Evolutionary conservation across 1,140 invertebrate genomes (phyloP), one percentile per base, ranked within the genome.

Genomic region (Ruditapes philippinarum): DNA sequence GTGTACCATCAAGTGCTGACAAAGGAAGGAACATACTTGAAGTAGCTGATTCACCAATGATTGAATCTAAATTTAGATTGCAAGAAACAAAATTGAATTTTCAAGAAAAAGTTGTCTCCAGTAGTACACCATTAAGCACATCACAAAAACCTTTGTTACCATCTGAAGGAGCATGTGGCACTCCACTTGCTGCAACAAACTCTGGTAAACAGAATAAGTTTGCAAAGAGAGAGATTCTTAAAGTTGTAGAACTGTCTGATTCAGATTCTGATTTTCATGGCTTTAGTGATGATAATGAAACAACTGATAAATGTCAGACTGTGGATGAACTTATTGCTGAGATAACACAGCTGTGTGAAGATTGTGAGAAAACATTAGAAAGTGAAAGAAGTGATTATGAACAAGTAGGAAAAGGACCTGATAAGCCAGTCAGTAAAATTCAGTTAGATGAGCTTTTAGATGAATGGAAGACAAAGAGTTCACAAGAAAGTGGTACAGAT

Each of bases 261-360:
- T 78, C 74, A 57, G 45, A 78, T 19, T 74, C 42, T n/a, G 70
- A 74, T 9, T 74, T 74, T 38, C 11, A 70, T 38, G 65, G 9
- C n/a, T 36, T 70, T 17, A 51, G 45, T 28, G 74, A 78, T 28
- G 28, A 19, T 51, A 49, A 38, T 4, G 45, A 54, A 19, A 14
- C 36, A 19, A 54, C 9, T 49, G 57, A 28, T 62, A 62, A 62
- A 62, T 25, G 28, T 62, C 57, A 62, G 57, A 74, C 74, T 25
- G 45, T 78, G 4, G 74, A 78, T 51, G 74, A 78, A 51, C 31
- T 78, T 17, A 78, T 78, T 33, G 74, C 74, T 17, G 74, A 78
- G 4, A 78, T 78, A 22, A 78, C 74, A 4, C 45, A 78, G 22
- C 12, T 76, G 12, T 76, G 73, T 51, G 40, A 49, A 76, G 45